Conservation (phyloP, 2,797 vertebrate genomes). For the Acrossocheilus fasciatus region DNA sequence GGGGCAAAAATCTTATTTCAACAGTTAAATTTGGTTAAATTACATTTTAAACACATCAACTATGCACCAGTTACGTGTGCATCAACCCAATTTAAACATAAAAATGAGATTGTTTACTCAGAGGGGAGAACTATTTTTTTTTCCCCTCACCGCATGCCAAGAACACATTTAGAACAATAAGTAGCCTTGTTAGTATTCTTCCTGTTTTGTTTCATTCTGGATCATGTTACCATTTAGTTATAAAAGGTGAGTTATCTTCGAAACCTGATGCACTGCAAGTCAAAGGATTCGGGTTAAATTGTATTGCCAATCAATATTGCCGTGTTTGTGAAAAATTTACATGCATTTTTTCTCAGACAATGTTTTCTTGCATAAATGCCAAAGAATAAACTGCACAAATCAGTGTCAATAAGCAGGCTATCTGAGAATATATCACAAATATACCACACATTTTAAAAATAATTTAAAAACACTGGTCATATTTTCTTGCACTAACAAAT, state of each 20-base stretch:
- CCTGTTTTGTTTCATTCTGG: constrained; percentile 10
- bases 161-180: constrained; percentile 7
- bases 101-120: constrained; percentile 29
- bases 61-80: constrained; percentile 5
- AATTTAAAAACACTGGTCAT: background rate
- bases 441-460: background rate
- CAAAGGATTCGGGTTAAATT: background rate
- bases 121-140: background rate
- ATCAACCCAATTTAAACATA: constrained; percentile 20
- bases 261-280: background rate
- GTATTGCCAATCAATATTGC: background rate
- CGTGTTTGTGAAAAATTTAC: background rate
- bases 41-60: constrained; percentile 19
- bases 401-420: background rate
- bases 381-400: constrained; percentile 1
- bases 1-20: constrained; percentile 31
- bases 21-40: constrained; percentile 17
- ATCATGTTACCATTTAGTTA: background rate
- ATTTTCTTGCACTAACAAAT: background rate
- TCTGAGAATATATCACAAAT: background rate
- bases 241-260: background rate
- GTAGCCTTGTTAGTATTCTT: constrained; percentile 18
- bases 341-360: background rate
- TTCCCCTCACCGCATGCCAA: background rate
- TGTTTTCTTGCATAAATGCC: background rate